A percentile compares a stretch with the other conserved stretches of the same genome.
phyloP scores from a whole-genome alignment of 2,113 vertebrate genomes.

The Sigmodon hispidus region DNA sequence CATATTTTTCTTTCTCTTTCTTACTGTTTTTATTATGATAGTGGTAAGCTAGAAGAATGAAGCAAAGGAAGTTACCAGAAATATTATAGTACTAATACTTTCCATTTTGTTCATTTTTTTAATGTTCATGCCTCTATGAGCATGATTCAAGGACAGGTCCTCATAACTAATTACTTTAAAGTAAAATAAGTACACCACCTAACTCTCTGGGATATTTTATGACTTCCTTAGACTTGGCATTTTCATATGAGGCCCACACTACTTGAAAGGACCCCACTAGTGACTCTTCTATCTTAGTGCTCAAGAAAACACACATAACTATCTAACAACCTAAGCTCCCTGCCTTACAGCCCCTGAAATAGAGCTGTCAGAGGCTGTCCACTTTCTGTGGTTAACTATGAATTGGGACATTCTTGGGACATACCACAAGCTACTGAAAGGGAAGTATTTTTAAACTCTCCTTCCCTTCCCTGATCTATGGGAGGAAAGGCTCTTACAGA shows the following conservation, averaged over 20 bases:
- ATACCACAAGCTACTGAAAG: constrained; percentile 62
- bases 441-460: constrained; percentile 63
- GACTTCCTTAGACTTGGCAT: not conserved
- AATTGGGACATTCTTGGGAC: constrained; percentile 58
- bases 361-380: constrained; percentile 17
- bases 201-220: not conserved
- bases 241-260: not conserved
- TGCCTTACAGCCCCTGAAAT: constrained; percentile 52
- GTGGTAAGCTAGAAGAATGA: not conserved
- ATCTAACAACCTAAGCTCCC: constrained; percentile 63
- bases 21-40: not conserved
- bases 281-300: not conserved
- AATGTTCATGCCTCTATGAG: not conserved
- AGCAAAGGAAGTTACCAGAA: constrained; percentile 1
- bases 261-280: not conserved
- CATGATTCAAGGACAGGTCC: not conserved
- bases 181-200: not conserved
- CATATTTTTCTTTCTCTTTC: not conserved
- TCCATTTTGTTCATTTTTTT: not conserved
- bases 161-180: constrained; percentile 41
- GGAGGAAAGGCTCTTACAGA: constrained; percentile 47
- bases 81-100: not conserved
- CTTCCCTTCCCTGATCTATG: constrained; percentile 23
- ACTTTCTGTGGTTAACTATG: constrained; percentile 53
- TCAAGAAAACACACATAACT: constrained; percentile 31